phyloP scores from a whole-genome alignment of 2,113 vertebrate species.

The Geothlypis trichas region DNA sequence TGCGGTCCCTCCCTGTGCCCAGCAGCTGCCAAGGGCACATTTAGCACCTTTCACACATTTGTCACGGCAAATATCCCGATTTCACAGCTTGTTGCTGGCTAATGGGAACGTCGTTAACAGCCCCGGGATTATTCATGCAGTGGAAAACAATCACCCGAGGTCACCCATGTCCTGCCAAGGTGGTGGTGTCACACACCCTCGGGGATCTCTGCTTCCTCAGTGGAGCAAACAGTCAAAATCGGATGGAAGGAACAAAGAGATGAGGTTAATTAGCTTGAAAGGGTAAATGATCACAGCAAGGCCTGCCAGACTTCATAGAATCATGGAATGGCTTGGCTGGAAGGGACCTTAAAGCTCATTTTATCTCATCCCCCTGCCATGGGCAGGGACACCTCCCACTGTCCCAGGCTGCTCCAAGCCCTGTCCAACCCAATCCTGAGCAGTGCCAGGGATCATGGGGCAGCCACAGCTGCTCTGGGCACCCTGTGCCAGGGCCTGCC shows the following conservation, averaged over 20 bases:
- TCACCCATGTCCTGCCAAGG: not conserved
- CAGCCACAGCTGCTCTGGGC: not conserved
- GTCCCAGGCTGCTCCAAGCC: accelerated
- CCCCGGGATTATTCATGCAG: not conserved
- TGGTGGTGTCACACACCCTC: not conserved
- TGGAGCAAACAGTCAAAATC: not conserved
- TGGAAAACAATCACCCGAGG: not conserved
- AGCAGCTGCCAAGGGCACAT: not conserved
- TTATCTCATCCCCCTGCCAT: not conserved
- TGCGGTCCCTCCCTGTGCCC: accelerated
- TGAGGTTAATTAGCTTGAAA: not conserved
- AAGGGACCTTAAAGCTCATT: not conserved
- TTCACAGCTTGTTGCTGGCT: constrained; percentile 19
- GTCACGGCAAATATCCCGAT: not conserved
- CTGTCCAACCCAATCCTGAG: not conserved
- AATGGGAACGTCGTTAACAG: not conserved
- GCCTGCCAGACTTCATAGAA: not conserved
- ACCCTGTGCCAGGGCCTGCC: not conserved
- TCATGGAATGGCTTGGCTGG: not conserved
- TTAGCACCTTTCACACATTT: not conserved
- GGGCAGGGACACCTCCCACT: not conserved
- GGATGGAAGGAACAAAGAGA: not conserved
- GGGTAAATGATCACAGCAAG: not conserved
- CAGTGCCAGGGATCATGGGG: not conserved
- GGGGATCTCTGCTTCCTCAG: not conserved